Evolutionary conservation across 2,797 vertebrate genomes (phyloP).

Genomic region (Falco berigora): DNA sequence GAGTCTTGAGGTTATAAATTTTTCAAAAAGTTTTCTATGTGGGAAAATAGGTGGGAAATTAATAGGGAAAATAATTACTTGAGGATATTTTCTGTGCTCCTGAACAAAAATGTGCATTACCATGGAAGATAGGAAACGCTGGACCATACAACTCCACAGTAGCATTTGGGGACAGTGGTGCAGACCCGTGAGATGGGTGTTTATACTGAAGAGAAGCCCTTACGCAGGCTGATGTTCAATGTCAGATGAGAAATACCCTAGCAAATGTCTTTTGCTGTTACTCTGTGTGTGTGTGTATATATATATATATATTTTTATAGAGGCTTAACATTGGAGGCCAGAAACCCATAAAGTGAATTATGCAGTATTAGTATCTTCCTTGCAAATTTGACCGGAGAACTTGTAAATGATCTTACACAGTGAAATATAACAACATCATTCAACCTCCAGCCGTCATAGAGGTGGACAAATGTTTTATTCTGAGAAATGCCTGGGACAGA

Average conservation of each 20-base stretch:
- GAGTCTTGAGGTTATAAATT: neutral
- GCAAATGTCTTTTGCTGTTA: conserved; percentile 5
- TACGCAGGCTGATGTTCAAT: neutral
- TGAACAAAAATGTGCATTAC: neutral
- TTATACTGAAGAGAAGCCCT: neutral
- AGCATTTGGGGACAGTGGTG: neutral
- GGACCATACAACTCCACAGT: neutral
- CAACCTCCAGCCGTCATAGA: rapidly evolving
- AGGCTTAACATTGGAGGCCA: neutral
- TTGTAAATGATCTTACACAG: neutral
- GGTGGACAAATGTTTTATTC: neutral
- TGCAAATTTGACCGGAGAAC: neutral
- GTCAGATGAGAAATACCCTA: neutral
- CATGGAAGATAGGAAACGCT: neutral
- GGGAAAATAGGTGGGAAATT: neutral
- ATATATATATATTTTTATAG: neutral
- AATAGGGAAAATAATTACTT: conserved; percentile 2
- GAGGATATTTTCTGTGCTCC: neutral
- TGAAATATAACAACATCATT: neutral
- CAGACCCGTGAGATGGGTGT: neutral
- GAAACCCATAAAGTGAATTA: conserved; percentile 1
- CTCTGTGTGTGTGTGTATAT: too few species aligned
- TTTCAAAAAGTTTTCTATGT: neutral
- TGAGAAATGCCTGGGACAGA: neutral
- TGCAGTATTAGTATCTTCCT: neutral